phyloP scores from a whole-genome alignment of 2,797 vertebrate species.

The Pangasius sanitwongsei region DNA sequence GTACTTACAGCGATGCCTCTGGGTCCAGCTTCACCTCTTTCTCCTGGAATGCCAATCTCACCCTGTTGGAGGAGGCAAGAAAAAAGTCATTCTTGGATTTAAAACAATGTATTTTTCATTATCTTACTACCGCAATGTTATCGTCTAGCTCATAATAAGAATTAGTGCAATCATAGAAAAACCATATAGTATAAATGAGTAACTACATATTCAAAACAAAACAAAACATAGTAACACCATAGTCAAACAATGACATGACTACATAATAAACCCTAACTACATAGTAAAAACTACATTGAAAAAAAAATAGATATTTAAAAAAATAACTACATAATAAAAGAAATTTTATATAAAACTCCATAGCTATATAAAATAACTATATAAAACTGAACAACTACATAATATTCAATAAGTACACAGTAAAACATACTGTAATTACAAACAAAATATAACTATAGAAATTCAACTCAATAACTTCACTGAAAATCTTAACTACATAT shows the following conservation, averaged over 20 bases:
- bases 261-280: neutral
- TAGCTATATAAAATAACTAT: neutral
- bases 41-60: conserved; percentile 86
- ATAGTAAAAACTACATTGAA: neutral
- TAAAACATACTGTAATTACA: neutral
- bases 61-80: conserved; percentile 72
- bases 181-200: neutral
- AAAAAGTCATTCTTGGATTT: neutral
- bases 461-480: neutral
- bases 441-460: neutral
- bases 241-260: neutral
- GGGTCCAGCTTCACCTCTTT: conserved; percentile 86
- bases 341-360: neutral
- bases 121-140: neutral
- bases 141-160: neutral
- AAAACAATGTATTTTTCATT: neutral
- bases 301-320: neutral
- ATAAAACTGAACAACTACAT: neutral
- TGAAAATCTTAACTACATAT: neutral
- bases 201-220: neutral
- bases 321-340: neutral
- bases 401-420: neutral
- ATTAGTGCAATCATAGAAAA: neutral
- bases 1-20: conserved; percentile 88
- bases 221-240: neutral